These are phyloP conservation scores for Cynodonichthys magdalenae DNA, from an alignment of 2,797 vertebrate species.

Conservation along the genomic window DNA sequence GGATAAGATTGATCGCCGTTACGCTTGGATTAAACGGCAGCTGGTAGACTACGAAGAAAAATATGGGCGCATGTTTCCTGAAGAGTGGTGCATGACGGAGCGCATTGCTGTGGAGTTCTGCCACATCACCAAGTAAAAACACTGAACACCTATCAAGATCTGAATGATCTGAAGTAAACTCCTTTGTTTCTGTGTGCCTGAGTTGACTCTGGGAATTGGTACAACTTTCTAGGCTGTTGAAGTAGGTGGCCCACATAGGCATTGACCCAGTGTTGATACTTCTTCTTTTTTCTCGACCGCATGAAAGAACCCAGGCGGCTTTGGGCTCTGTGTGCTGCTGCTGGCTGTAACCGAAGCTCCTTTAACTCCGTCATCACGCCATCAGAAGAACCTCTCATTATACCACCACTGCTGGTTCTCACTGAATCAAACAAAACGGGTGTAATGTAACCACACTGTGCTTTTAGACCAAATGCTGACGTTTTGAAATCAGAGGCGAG, in stretches of 20 bases:
- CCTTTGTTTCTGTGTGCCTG: conserved; percentile 18
- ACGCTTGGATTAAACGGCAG: conserved; percentile 97
- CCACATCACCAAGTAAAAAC: conserved; percentile 88
- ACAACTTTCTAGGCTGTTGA: conserved; percentile 35
- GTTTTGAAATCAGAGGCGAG: background rate
- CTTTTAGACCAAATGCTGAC: background rate
- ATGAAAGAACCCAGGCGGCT: conserved; percentile 9
- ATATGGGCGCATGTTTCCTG: conserved; percentile 94
- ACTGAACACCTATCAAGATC: background rate
- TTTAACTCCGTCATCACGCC: background rate
- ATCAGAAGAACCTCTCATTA: background rate
- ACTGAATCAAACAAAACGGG: conserved; percentile 1
- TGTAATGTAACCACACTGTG: background rate
- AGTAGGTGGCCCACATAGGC: conserved; percentile 55
- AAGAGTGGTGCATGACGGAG: conserved; percentile 96
- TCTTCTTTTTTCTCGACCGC: conserved; percentile 22
- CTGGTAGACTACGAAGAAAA: conserved; percentile 98
- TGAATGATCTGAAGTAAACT: conserved; percentile 15
- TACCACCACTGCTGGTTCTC: conserved; percentile 3
- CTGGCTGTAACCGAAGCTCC: conserved; percentile 4
- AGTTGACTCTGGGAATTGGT: conserved; percentile 23
- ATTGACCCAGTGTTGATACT: conserved; percentile 47
- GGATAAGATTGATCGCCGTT: conserved; percentile 96
- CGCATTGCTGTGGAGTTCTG: conserved; percentile 97
- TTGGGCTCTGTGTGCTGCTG: conserved; percentile 15